Evolutionary conservation across 2,113 vertebrate genomes (phyloP).

Genomic region (Peromyscus californicus): DNA sequence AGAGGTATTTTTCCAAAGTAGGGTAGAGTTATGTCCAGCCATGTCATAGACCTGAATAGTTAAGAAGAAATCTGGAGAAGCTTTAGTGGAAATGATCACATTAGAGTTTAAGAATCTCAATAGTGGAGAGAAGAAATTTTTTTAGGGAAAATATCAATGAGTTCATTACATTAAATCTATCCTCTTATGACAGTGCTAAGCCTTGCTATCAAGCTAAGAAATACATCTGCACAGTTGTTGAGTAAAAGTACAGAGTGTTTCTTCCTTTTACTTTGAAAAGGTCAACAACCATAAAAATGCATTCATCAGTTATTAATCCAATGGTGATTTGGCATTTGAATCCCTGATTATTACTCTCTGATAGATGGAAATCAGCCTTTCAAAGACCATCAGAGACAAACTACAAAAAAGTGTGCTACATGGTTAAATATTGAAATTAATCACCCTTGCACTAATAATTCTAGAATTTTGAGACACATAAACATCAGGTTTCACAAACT

Average conservation of each 20-base stretch:
- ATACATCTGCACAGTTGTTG: background rate
- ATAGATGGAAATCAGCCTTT: background rate
- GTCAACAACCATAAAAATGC: background rate
- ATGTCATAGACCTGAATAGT: background rate
- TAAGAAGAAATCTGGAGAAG: background rate
- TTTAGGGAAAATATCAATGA: background rate
- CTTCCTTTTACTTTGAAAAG: background rate
- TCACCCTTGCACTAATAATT: background rate
- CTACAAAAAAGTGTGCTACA: background rate
- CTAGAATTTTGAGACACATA: background rate
- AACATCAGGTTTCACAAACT: too few species aligned
- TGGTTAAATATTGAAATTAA: background rate
- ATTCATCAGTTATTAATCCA: background rate
- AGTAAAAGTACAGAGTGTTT: background rate
- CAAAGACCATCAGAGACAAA: background rate
- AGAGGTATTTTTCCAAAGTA: background rate
- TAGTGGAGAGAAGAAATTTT: background rate
- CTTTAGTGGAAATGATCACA: background rate
- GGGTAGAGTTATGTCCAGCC: background rate
- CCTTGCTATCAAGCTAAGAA: background rate
- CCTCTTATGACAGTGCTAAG: background rate
- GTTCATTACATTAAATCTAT: too few species aligned
- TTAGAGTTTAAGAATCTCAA: background rate
- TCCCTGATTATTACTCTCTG: background rate
- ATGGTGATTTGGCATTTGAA: background rate